Evolutionary conservation across 1,140 invertebrate species (phyloP).

Genomic region (Pseudoatta argentina): DNA sequence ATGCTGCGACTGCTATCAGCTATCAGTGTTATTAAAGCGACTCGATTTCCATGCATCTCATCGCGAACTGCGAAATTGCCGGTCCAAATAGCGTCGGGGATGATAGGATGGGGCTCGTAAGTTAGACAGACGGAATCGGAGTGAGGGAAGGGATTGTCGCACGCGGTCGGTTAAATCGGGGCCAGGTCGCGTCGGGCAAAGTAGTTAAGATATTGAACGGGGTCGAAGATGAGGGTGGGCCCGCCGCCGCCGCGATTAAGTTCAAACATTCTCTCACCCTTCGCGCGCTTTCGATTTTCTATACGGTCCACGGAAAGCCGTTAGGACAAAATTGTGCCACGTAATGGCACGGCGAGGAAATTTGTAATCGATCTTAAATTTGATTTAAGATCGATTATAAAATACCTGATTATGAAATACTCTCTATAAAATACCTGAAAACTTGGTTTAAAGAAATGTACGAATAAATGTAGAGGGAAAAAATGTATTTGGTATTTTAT

Average conservation of each 20-base stretch:
- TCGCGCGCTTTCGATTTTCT: constrained; percentile 42
- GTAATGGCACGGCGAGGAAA: constrained; percentile 41
- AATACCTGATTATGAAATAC: too few species aligned
- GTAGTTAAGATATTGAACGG: constrained; percentile 59
- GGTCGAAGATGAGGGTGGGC: constrained; percentile 50
- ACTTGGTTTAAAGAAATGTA: constrained; percentile 11
- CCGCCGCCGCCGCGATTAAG: constrained; percentile 45
- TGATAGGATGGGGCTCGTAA: constrained; percentile 54
- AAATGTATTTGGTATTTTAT: background rate
- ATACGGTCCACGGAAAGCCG: constrained; percentile 37
- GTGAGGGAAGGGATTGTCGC: background rate
- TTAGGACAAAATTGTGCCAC: constrained; percentile 46
- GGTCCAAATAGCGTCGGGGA: constrained; percentile 53
- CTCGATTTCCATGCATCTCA: constrained; percentile 56
- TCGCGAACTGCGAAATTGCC: constrained; percentile 47
- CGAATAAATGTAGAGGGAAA: background rate
- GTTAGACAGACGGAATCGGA: constrained; percentile 21
- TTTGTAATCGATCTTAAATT: constrained; percentile 49
- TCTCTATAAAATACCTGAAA: background rate
- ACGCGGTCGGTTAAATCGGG: constrained; percentile 53
- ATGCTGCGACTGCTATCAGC: constrained; percentile 50
- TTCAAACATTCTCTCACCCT: background rate
- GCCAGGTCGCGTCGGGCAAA: constrained; percentile 31
- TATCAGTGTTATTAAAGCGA: constrained; percentile 58
- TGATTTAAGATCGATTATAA: too few species aligned